These are phyloP conservation scores for Tetragonisca angustula DNA, from an alignment of 2,888 invertebrate genomes.

Conservation along the genomic window DNA sequence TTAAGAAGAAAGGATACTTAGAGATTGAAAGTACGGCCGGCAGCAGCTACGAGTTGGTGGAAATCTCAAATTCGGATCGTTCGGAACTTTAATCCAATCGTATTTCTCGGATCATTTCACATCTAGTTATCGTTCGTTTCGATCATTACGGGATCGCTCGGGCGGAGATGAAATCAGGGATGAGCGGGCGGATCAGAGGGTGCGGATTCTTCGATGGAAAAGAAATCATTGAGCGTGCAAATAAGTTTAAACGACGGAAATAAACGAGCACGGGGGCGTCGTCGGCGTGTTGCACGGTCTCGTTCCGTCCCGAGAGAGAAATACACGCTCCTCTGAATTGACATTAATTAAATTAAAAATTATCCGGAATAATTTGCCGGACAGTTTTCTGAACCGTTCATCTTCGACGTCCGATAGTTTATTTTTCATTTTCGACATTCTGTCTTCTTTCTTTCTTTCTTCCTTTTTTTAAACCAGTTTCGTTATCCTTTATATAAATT, in stretches of 20 bases:
- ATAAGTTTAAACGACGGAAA: background rate
- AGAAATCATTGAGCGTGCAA: background rate
- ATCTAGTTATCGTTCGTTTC: conserved; percentile 4
- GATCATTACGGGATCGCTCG: background rate
- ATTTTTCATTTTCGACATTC: background rate
- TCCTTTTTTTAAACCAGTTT: background rate
- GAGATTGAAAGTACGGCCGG: background rate
- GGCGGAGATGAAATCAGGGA: background rate
- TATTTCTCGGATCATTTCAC: conserved; percentile 3
- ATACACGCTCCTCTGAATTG: too few relatives aligned
- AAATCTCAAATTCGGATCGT: background rate
- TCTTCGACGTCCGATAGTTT: background rate
- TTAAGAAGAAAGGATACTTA: conserved; percentile 6
- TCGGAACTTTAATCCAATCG: background rate
- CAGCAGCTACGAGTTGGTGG: background rate
- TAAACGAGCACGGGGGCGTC: background rate
- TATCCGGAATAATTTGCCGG: too few relatives aligned
- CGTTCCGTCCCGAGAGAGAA: too few relatives aligned
- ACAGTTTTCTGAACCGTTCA: too few relatives aligned
- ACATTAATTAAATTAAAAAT: too few relatives aligned
- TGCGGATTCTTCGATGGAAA: background rate
- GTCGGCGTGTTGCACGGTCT: too few relatives aligned
- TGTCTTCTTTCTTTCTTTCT: too few relatives aligned
- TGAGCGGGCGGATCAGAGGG: background rate
- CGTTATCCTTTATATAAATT: background rate